A percentile compares a stretch with the other conserved stretches of the same genome.
Evolutionary conservation across 1,140 invertebrate genomes (phyloP).

Genomic region (Papilio polytes): DNA sequence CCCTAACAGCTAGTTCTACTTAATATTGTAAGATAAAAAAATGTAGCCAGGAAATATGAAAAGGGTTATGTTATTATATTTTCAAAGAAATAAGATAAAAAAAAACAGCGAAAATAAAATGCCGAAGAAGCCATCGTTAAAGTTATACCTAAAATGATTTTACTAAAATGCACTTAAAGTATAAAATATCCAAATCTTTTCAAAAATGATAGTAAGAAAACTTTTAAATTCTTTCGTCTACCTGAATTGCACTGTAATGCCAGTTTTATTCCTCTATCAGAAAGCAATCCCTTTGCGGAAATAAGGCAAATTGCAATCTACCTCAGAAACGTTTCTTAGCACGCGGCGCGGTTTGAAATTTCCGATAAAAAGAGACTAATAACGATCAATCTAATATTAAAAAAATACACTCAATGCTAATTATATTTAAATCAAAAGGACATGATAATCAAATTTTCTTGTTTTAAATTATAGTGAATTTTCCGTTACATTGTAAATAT

Average conservation of each 20-base stretch:
- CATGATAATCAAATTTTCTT: too few species aligned
- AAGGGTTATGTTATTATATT: too few species aligned
- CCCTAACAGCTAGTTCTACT: too few species aligned
- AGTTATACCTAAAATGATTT: too few species aligned
- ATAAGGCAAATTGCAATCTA: constrained; percentile 26
- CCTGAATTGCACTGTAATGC: neutral
- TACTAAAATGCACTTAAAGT: too few species aligned
- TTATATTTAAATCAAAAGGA: too few species aligned
- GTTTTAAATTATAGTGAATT: too few species aligned
- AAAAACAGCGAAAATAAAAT: too few species aligned
- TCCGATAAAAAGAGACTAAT: neutral
- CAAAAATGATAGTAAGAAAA: neutral
- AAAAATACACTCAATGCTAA: neutral
- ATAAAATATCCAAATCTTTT: neutral
- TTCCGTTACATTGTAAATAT: neutral
- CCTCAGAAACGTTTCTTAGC: constrained; percentile 13
- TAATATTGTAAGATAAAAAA: too few species aligned
- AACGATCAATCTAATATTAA: constrained; percentile 1
- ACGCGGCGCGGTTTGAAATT: constrained; percentile 20
- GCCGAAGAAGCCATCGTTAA: too few species aligned
- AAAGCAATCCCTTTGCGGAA: constrained; percentile 24
- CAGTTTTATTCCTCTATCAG: constrained; percentile 19
- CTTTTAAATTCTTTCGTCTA: neutral
- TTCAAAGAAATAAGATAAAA: too few species aligned
- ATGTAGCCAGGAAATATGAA: too few species aligned